Evolutionary conservation across 1,140 invertebrate species (phyloP).

Genomic region (Drosophila ogumai): DNA sequence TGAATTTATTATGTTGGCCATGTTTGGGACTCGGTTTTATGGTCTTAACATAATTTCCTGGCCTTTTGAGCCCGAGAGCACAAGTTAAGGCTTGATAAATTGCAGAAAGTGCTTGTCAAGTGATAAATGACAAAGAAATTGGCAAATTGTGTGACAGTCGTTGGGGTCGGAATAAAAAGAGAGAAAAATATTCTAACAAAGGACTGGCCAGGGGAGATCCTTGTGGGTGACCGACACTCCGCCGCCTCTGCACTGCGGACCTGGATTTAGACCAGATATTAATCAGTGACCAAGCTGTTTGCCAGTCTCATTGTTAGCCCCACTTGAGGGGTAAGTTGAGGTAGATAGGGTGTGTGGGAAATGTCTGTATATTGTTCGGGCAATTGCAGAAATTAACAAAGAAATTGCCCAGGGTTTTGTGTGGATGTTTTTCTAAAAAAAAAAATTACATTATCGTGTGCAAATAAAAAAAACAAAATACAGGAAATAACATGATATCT

Average conservation of each 20-base stretch:
- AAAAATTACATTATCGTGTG: background rate
- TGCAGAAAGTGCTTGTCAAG: conserved; percentile 52
- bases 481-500: background rate
- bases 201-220: conserved; percentile 7
- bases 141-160: conserved; percentile 61
- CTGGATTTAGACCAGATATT: conserved; percentile 38
- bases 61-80: conserved; percentile 61
- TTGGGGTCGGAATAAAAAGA: conserved; percentile 1
- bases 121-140: conserved; percentile 81
- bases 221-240: conserved; percentile 11
- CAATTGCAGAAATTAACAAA: conserved; percentile 57
- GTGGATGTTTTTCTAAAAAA: conserved; percentile 25
- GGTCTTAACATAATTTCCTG: conserved; percentile 55
- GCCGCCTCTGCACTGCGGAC: conserved; percentile 27
- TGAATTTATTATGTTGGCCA: conserved; percentile 32
- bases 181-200: conserved; percentile 22
- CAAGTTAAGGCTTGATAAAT: conserved; percentile 79
- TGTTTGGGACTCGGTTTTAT: conserved; percentile 10
- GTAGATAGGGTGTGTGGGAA: background rate
- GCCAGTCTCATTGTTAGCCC: conserved; percentile 11
- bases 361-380: conserved; percentile 32
- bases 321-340: background rate
- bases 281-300: conserved; percentile 30
- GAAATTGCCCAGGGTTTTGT: conserved; percentile 23
- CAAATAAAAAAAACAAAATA: background rate